Base-by-base conservation (phyloP, 92 coral and sea anemone species). In the Paramuricea clavata region DNA sequence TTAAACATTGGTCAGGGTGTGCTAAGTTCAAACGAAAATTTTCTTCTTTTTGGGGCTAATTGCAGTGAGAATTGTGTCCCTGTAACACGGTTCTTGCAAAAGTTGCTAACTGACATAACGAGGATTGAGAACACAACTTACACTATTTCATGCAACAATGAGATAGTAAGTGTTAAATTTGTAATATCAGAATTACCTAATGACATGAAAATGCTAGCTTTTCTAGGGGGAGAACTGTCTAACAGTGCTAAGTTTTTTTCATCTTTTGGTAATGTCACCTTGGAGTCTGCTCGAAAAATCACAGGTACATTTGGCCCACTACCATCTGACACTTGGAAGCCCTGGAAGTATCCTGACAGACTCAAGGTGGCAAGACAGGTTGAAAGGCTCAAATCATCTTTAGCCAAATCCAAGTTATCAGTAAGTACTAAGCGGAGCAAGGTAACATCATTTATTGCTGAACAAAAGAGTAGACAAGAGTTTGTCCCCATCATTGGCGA, bases 1-100 rank as follows among this genome's bases (percentile, higher is more conserved):
- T 35, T 85, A 2, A 85, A 70, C 33, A 85, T 69, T 57, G 89
- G 83, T 26, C 76, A 75, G 64, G 61, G 69, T 17, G 50, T 85
- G 30, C 61, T 85, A 59, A 85, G 88, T 70, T 33, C 54, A 42
- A 74, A 47, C 44, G 88, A 85, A 73, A 85, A 85, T 62, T 73
- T 54, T 60, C 72, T 85, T 25, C 34, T 85, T 54, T 85, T 85
- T 85, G 88, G 82, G 36, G 59, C 56, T 35, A 85, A 74, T 73
- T 85, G 88, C 32, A 35, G 26, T 43, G 88, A 85, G 47, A 73
- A 34, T 36, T 85, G 59, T 54, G 10, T 39, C 44, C 44, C 44
- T 39, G 44, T 39, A 39, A 39, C 5, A 39, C 44, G 44, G 4
- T 39, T 39, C 44, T 10, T 39, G 10, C 4, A 39, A 39, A 39